These are phyloP conservation scores for Porites australiensis DNA, from an alignment of 64 coral and sea anemone species.

Conservation along the genomic window DNA sequence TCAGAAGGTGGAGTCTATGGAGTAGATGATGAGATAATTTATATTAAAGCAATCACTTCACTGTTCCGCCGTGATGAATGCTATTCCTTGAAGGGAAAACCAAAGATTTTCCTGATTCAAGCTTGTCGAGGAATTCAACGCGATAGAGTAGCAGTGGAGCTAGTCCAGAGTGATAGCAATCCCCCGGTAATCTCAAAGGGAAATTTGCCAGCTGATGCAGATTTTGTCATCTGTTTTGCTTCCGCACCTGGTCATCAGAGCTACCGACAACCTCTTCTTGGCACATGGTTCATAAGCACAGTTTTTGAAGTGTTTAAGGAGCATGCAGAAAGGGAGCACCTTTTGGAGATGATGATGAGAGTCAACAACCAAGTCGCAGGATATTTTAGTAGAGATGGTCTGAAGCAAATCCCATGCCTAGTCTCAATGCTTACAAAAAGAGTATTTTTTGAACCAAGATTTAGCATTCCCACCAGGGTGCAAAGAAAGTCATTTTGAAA, in stretches of 20 bases:
- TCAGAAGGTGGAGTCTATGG: constrained; percentile 68
- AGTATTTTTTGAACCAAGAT: constrained; percentile 59
- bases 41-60: constrained; percentile 57
- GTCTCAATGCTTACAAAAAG: constrained; percentile 80
- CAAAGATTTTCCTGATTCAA: constrained; percentile 81
- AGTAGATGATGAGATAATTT: constrained; percentile 43
- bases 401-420: constrained; percentile 82
- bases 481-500: too few species aligned
- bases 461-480: not conserved
- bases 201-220: constrained; percentile 74
- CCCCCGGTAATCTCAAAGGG: constrained; percentile 34
- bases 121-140: constrained; percentile 61
- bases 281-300: constrained; percentile 70
- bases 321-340: constrained; percentile 54
- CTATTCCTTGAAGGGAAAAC: constrained; percentile 65
- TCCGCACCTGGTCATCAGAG: constrained; percentile 69
- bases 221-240: constrained; percentile 86
- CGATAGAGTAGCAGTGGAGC: constrained; percentile 46
- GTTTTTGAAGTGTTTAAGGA: constrained; percentile 67
- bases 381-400: constrained; percentile 29
- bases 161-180: constrained; percentile 82
- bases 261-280: constrained; percentile 46
- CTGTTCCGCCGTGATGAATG: constrained; percentile 61
- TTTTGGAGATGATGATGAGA: constrained; percentile 88
- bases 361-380: constrained; percentile 68